Base-by-base conservation (phyloP, 2,113 vertebrate genomes). In the Corythoichthys haematopterus region DNA sequence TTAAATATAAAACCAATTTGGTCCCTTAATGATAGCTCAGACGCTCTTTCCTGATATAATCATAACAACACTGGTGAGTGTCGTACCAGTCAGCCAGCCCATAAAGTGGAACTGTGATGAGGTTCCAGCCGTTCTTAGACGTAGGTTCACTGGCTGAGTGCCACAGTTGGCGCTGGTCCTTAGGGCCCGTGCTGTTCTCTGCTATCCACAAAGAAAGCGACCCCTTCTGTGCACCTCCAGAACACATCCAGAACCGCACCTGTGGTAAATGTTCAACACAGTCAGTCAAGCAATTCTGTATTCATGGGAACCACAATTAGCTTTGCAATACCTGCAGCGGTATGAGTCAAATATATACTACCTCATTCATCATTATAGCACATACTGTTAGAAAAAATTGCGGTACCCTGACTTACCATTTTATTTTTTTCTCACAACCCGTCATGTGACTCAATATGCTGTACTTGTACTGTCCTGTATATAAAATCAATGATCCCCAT, bases 211-310 rank as follows among this genome's bases (percentile, higher is more conserved):
- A 78, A 51, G 95, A 97, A 33, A 98, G 74, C 1, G 92, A 92
- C 82, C 92, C 93, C 70, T 82, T 89, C 72, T 95, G 86, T 28
- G 76, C 71, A 48, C 94, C 95, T 0, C 74, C 91, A 62, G 92
- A 87, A 69, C 97, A 95, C 81, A 96, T 89, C 69, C 93, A 93
- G 90, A 99, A 94, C 33, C 91, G 92, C 48, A 99, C 91, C 97
- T 99, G 84, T 52, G 75, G 75, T 64, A 65, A 58, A 14, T 10
- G 63, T 11, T 63, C 28, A 57, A 45, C 11, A 20, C 37, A 61
- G 38, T 43, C 37, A 61, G 38, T 43, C 11, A 61, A 20, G 14
- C 3, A 43, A 43, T 45, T 45, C 3, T 20, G 15, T 8, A 3
- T 5, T 43, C 38, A 45, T 12, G 15, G 16, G 7, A 3, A 51